Evolutionary conservation across 2,113 vertebrate genomes (phyloP).

Genomic region (Chionis minor): DNA sequence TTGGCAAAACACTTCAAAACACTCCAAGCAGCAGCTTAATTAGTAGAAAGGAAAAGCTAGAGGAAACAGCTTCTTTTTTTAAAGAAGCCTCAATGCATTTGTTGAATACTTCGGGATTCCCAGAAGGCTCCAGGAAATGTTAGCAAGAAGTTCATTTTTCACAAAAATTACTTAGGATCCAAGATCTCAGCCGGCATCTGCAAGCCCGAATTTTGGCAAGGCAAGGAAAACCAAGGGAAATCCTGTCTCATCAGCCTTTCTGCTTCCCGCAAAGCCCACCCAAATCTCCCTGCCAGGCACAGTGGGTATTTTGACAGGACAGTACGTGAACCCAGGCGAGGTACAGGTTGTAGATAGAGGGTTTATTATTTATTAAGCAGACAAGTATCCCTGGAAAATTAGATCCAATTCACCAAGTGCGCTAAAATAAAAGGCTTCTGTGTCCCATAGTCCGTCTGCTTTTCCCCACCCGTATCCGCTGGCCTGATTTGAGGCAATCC

Average conservation of each 20-base stretch:
- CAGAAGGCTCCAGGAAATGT: background rate
- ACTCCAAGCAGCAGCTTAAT: background rate
- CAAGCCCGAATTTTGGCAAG: background rate
- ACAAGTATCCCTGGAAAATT: background rate
- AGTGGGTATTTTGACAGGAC: background rate
- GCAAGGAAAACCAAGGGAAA: background rate
- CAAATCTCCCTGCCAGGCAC: background rate
- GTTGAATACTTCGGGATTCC: background rate
- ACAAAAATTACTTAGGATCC: background rate
- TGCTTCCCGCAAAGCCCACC: background rate
- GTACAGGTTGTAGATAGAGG: background rate
- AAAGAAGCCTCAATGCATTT: background rate
- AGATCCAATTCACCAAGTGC: background rate
- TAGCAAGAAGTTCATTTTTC: background rate
- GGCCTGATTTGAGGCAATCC: background rate
- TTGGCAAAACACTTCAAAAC: background rate
- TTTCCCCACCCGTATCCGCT: background rate
- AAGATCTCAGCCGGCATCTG: background rate
- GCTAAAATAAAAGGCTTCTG: background rate
- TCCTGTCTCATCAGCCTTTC: background rate
- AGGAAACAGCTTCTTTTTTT: background rate
- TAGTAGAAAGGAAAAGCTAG: background rate
- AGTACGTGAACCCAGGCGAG: background rate
- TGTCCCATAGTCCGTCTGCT: background rate
- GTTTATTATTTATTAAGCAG: background rate